Conservation (phyloP, 2,888 invertebrate species). For the Eupithecia abbreviata region DNA sequence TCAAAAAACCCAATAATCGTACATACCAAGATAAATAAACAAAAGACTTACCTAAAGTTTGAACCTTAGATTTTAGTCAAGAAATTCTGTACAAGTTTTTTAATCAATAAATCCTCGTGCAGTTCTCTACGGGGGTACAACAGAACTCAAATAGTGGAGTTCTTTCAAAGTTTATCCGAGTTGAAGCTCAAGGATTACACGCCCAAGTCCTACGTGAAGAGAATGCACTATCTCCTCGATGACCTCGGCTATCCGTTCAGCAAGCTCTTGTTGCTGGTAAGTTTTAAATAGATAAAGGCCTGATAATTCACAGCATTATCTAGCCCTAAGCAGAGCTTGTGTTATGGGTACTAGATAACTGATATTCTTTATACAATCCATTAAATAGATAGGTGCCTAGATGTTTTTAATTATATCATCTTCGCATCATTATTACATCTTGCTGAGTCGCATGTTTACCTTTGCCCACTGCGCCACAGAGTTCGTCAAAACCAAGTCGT, state of each 20-base stretch:
- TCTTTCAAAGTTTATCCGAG: conserved; percentile 61
- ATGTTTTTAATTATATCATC: no score
- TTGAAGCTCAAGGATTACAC: conserved; percentile 51
- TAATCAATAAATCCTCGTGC: conserved; percentile 9
- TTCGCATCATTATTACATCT: no score
- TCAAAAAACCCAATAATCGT: background rate
- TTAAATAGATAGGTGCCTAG: no score
- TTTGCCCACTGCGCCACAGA: no score
- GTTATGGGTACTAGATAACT: no score
- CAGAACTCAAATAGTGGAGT: conserved; percentile 55
- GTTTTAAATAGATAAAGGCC: background rate
- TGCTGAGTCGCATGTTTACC: no score
- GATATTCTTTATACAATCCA: no score
- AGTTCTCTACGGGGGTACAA: conserved; percentile 65
- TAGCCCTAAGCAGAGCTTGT: no score
- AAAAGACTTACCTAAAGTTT: background rate
- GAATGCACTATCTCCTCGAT: conserved; percentile 66
- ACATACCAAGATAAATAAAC: background rate
- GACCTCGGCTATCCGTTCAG: conserved; percentile 60
- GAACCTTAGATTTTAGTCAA: background rate
- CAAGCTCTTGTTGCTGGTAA: conserved; percentile 57
- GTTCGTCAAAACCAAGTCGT: no score
- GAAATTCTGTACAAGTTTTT: background rate
- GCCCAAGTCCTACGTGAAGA: conserved; percentile 52
- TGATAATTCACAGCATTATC: no score